Evolutionary conservation across 2,113 vertebrate genomes (phyloP).

Genomic region (Hymenochirus boettgeri): DNA sequence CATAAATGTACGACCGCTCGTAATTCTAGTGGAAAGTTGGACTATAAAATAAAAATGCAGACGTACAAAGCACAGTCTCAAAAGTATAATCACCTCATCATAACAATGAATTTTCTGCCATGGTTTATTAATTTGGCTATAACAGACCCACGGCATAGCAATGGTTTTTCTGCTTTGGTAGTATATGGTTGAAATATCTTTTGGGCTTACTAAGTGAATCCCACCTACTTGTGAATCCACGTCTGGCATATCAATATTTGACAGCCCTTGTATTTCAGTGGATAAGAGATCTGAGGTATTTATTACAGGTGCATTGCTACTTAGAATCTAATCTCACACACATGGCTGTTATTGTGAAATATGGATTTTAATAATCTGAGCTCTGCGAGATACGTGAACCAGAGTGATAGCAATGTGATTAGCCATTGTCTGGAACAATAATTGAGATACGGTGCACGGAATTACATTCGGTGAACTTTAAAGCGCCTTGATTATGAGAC

Average conservation of each 20-base stretch:
- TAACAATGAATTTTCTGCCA: too few species aligned
- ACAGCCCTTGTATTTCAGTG: slow-evolving; percentile 62
- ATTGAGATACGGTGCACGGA: slow-evolving; percentile 79
- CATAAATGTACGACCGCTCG: too few species aligned
- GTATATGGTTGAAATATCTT: slow-evolving; percentile 16
- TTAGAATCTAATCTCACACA: slow-evolving; percentile 72
- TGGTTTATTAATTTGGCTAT: too few species aligned
- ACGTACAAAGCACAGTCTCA: too few species aligned
- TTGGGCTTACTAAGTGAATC: slow-evolving; percentile 28
- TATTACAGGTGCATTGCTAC: slow-evolving; percentile 63
- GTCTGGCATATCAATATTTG: slow-evolving; percentile 57
- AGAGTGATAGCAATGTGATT: slow-evolving; percentile 79
- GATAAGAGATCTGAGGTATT: slow-evolving; percentile 60
- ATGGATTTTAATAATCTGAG: slow-evolving; percentile 86
- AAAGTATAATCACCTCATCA: too few species aligned
- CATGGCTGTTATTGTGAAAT: slow-evolving; percentile 71
- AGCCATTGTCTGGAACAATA: slow-evolving; percentile 80
- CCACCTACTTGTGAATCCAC: slow-evolving; percentile 57
- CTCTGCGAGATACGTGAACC: slow-evolving; percentile 69
- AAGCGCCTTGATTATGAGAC: slow-evolving; percentile 72
- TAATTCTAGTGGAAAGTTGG: too few species aligned
- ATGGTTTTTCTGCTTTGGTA: background rate
- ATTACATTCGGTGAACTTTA: slow-evolving; percentile 71
- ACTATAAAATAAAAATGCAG: too few species aligned
- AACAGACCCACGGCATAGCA: slow-evolving; percentile 6